Evolutionary conservation across 2,797 vertebrate genomes (phyloP).

Genomic region (Podarcis lilfordi): DNA sequence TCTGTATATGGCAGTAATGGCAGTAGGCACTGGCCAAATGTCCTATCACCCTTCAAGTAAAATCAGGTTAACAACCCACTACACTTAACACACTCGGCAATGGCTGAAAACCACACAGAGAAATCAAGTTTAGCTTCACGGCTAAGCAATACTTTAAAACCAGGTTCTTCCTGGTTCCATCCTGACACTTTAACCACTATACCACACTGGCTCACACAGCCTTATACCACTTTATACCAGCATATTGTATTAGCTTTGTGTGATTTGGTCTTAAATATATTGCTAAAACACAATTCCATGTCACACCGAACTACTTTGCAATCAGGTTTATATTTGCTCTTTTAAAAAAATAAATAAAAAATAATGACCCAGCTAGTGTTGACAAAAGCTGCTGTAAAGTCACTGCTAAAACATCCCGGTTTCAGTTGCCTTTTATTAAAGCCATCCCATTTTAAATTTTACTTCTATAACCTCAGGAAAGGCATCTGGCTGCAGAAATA

Average conservation of each 20-base stretch:
- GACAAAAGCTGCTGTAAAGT: neutral
- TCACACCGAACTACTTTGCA: neutral
- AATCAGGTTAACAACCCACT: neutral
- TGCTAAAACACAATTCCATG: neutral
- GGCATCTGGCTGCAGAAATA: neutral
- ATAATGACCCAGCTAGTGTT: neutral
- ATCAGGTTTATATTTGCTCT: neutral
- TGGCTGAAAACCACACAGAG: neutral
- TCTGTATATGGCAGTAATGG: neutral
- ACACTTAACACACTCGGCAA: neutral
- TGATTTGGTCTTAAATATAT: neutral
- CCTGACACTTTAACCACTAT: neutral
- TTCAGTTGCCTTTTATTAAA: slow-evolving; percentile 5
- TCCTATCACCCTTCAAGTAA: neutral
- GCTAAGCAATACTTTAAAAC: neutral
- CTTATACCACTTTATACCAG: neutral
- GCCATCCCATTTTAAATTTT: neutral
- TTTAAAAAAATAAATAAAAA: neutral
- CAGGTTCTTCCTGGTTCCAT: neutral
- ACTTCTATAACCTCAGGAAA: neutral
- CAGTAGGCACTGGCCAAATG: neutral
- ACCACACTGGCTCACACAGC: neutral
- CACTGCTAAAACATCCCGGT: neutral
- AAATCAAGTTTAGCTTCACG: neutral
- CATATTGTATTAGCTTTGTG: neutral